Evolutionary conservation across 1,140 invertebrate genomes (phyloP).

Genomic region (Globodera ellingtonae): DNA sequence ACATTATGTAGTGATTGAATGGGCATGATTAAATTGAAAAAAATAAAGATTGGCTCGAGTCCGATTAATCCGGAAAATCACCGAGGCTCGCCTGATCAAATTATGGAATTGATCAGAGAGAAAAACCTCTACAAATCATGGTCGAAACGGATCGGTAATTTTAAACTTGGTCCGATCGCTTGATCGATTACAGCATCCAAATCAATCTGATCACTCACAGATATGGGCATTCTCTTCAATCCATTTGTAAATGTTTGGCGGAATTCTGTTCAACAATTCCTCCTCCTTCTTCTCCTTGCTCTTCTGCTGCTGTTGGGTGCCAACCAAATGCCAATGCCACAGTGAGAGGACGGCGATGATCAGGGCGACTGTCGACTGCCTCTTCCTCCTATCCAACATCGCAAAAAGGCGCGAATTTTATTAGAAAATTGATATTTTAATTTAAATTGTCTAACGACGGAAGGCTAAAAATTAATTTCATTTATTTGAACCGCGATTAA

Average conservation of each 20-base stretch:
- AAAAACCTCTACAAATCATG: too few species aligned
- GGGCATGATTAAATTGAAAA: too few species aligned
- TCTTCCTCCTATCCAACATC: background rate
- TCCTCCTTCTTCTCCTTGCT: background rate
- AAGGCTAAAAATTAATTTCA: too few species aligned
- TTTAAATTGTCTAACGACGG: too few species aligned
- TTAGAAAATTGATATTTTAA: background rate
- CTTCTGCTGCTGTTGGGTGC: background rate
- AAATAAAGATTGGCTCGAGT: too few species aligned
- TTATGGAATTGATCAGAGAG: too few species aligned
- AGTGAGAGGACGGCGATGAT: background rate
- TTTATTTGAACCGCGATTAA: too few species aligned
- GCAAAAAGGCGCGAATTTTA: background rate
- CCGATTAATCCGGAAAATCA: too few species aligned
- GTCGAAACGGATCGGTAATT: too few species aligned
- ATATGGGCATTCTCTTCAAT: slow-evolving; percentile 57
- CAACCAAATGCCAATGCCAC: background rate
- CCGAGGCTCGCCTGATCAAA: too few species aligned
- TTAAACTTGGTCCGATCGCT: too few species aligned
- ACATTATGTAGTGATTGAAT: background rate
- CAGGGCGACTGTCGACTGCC: background rate
- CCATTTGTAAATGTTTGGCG: slow-evolving; percentile 54
- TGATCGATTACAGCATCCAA: too few species aligned
- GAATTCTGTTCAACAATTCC: slow-evolving; percentile 28
- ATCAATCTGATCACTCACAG: slow-evolving; percentile 37